Percentiles rank a stretch among this genome's conserved stretches.
phyloP scores from a whole-genome alignment of 2,888 invertebrate genomes.

The Diloba caeruleocephala region DNA sequence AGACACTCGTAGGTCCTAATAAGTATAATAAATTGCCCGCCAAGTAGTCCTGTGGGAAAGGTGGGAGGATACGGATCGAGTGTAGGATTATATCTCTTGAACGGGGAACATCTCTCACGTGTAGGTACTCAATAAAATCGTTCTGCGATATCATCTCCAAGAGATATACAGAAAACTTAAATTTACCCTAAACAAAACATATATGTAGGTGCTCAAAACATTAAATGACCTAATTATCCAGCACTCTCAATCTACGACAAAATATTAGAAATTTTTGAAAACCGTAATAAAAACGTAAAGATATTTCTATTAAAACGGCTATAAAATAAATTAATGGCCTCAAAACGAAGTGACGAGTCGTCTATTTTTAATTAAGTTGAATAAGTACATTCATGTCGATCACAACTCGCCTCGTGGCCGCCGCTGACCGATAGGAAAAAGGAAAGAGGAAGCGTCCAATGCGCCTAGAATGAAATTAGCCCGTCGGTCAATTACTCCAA shows the following conservation, averaged over 20 bases:
- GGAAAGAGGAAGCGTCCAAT: constrained; percentile 88
- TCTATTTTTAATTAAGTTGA: constrained; percentile 43
- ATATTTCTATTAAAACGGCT: not conserved
- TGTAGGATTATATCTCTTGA: too few species aligned
- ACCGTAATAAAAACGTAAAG: not conserved
- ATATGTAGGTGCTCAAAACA: not conserved
- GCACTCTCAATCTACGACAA: not conserved
- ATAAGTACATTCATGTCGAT: constrained; percentile 61
- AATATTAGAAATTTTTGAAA: not conserved
- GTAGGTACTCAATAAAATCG: too few species aligned
- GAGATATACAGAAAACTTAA: too few species aligned
- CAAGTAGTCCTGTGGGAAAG: too few species aligned
- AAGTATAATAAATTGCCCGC: too few species aligned
- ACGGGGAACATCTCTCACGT: too few species aligned
- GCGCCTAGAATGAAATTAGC: constrained; percentile 87
- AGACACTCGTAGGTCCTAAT: too few species aligned
- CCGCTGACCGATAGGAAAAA: constrained; percentile 88
- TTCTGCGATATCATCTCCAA: too few species aligned
- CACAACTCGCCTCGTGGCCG: constrained; percentile 72
- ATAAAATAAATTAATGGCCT: constrained; percentile 15
- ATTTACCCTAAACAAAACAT: too few species aligned
- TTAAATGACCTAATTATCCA: constrained; percentile 5
- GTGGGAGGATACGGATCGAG: too few species aligned
- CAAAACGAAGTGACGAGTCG: constrained; percentile 19
- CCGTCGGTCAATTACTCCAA: constrained; percentile 87